Conservation (phyloP, 2,888 invertebrate genomes). For the Lypha dubia region DNA sequence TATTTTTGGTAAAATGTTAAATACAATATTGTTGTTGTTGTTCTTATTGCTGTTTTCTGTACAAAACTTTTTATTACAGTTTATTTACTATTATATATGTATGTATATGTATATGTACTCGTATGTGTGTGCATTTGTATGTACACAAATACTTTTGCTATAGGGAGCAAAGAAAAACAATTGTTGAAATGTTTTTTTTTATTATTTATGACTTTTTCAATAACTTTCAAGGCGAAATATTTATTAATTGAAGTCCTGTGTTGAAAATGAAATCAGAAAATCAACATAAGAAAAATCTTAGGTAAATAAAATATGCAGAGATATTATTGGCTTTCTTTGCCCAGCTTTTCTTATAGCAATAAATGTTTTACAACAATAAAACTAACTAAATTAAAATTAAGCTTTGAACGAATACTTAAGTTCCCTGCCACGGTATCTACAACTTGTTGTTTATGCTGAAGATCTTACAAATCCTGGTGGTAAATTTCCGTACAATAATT, state of each 20-base stretch:
- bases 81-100: constrained; percentile 32
- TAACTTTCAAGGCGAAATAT: constrained; percentile 57
- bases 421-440: too few relatives aligned
- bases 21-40: constrained; percentile 52
- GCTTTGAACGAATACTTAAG: background rate
- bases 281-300: constrained; percentile 35
- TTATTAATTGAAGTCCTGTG: constrained; percentile 66
- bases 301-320: constrained; percentile 52
- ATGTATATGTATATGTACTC: background rate
- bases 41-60: constrained; percentile 37
- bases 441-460: too few relatives aligned
- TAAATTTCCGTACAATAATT: too few relatives aligned
- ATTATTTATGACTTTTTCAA: constrained; percentile 71
- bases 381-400: background rate
- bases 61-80: constrained; percentile 2
- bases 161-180: background rate
- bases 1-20: constrained; percentile 64
- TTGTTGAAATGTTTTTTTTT: constrained; percentile 45
- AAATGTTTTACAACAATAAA: constrained; percentile 33
- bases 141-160: background rate
- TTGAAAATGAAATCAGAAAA: constrained; percentile 20
- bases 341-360: constrained; percentile 4
- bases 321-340: constrained; percentile 35
- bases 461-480: too few relatives aligned
- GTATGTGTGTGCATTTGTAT: too few relatives aligned